Base-by-base conservation (phyloP, 2,797 vertebrate species). In the Orestias chungarensis region DNA sequence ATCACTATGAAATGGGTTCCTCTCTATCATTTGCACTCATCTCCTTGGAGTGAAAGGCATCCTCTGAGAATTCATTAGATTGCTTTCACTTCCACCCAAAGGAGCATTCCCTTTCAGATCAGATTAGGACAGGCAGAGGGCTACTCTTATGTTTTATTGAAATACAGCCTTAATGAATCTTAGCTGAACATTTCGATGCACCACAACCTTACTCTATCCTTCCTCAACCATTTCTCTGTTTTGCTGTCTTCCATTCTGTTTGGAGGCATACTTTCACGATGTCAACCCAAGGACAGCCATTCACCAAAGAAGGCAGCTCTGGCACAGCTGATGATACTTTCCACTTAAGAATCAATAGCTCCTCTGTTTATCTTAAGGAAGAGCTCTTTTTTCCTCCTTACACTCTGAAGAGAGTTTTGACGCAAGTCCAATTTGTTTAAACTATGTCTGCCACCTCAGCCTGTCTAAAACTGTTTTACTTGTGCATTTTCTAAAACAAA, bases 11-110 rank as follows among this genome's bases (percentile, higher is more conserved):
- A 87, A 82, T 87, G 82, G 79, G 82, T 86, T 84, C 81, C 75
- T 87, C 81, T 89, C 86, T 86, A 85, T 89, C 87, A 87, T 89
- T 82, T 71, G 70, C 75, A 52, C 86, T 90, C 84, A 87, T 88
- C 87, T 86, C 82, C 66, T 71, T 67, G 74, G 87, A 82, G 85
- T 86, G 87, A 91, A 89, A 82, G 83, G 79, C 81, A 85, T 88
- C 87, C 87, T 89, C 75, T 89, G 90, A 86, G 90, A 92, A 89
- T 92, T 88, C 85, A 89, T 90, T 85, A 86, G 82, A 83, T 82
- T 85, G 82, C 87, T 87, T 90, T 90, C 82, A 86, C 89, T 87
- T 88, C 72, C 87, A 90, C 89, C 82, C 84, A 80, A 91, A 85
- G 89, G 78, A 82, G 75, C 70, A 52, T 52, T 74, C 76, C 66